Evolutionary conservation across 2,888 invertebrate genomes (phyloP), one percentile per base, ranked within the genome.

Genomic region (Oegoconia quadripuncta): DNA sequence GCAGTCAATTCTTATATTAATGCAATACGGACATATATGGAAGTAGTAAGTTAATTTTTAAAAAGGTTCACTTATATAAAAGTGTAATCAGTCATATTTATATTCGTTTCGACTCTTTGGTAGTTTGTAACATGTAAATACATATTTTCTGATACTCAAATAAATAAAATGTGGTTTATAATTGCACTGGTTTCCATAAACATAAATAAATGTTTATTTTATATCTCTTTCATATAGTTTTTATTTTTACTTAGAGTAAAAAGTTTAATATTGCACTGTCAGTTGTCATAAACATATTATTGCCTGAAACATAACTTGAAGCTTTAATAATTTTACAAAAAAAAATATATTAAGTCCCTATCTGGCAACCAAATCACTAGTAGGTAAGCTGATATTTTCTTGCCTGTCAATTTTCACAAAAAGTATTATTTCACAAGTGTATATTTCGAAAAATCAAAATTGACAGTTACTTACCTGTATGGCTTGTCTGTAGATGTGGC

Each of bases 221-320:
- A 60, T 64, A 65, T 62, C 59, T 62, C 53, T 52, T 51, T 51
- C 53, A 62, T 61, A 58, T 49, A 71, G n/a, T 57, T 62, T 64
- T 61, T 64, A 67, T 60, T 74, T 81, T 84, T 77, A 83, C 82
- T 84, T 81, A 81, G 53, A 84, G 83, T 81, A 83, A 84, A 78
- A 68, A 66, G 59, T 73, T 75, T 74, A 65, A 76, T 84, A 84
- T 84, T 84, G 84, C 84, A 84, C 84, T 76, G 84, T 72, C 64
- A 68, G 69, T 67, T 54, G 62, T 28, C 8, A 58, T 56, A 62
- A 59, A 61, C 54, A 60, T 50, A 53, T 64, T 70, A 71, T 73
- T 75, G 67, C 73, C 63, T 56, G 67, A 54, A 59, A 48, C 52
- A 55, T 37, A 37, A 34, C 34, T 59, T 59, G 56, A 59, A 56